Percentiles rank a stretch among this genome's conserved stretches.
These are phyloP conservation scores for Autographa pulchrina DNA, from an alignment of 2,888 invertebrate genomes.

Conservation along the genomic window DNA sequence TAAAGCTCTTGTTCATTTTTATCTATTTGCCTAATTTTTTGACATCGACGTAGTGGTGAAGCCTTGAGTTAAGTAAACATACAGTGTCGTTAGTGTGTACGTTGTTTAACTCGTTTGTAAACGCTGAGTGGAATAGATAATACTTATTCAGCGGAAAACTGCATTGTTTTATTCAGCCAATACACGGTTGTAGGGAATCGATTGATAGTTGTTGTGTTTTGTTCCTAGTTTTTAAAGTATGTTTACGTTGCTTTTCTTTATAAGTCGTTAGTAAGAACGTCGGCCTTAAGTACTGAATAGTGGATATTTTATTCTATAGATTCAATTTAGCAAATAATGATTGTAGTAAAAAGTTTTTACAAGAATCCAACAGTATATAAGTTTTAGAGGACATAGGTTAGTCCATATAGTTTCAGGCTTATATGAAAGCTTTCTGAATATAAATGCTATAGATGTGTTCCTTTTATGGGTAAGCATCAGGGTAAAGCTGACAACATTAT, in stretches of 20 bases:
- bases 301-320: too few relatives aligned
- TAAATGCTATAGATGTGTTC: neutral
- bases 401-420: neutral
- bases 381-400: neutral
- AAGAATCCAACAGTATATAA: too few relatives aligned
- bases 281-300: too few relatives aligned
- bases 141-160: slow-evolving; percentile 42
- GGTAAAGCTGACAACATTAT: slow-evolving; percentile 2
- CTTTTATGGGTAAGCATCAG: slow-evolving; percentile 2
- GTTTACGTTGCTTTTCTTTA: too few relatives aligned
- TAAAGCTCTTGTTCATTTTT: neutral
- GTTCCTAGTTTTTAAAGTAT: neutral
- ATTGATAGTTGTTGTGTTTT: slow-evolving; percentile 13
- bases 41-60: neutral
- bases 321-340: too few relatives aligned
- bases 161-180: slow-evolving; percentile 37
- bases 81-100: slow-evolving; percentile 12
- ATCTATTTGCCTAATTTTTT: neutral
- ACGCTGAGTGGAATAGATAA: slow-evolving; percentile 34
- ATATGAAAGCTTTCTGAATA: neutral
- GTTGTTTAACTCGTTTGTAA: slow-evolving; percentile 6
- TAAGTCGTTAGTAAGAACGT: too few relatives aligned
- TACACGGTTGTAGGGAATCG: slow-evolving; percentile 21
- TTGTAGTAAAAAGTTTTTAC: too few relatives aligned
- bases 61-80: neutral